Percentiles rank a stretch among this genome's conserved stretches.
Conservation (phyloP, 2,797 vertebrate genomes). For the Cynopterus sphinx region DNA sequence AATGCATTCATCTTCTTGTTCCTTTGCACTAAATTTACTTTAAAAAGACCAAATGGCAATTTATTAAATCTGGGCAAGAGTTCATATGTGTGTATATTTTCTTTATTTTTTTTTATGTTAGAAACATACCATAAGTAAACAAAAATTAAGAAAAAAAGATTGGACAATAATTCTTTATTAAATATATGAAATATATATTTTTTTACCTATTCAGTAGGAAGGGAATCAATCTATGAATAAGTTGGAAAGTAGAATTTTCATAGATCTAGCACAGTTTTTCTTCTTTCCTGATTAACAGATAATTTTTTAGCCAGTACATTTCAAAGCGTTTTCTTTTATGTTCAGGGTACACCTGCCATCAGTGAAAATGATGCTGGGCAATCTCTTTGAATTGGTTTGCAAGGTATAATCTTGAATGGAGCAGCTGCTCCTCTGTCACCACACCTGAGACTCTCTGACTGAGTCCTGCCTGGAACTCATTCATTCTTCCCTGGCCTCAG, state of each 20-base stretch:
- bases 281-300: constrained; percentile 44
- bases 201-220: not conserved
- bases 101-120: constrained; percentile 34
- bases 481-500: constrained; percentile 46
- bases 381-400: constrained; percentile 64
- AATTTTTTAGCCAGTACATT: constrained; percentile 25
- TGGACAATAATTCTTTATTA: not conserved
- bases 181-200: not conserved
- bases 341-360: constrained; percentile 55
- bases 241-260: not conserved
- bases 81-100: not conserved
- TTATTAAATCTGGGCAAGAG: not conserved
- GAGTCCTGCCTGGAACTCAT: constrained; percentile 59
- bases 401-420: constrained; percentile 66
- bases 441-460: constrained; percentile 67
- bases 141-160: not conserved
- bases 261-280: not conserved
- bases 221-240: not conserved
- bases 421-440: constrained; percentile 51
- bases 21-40: constrained; percentile 5
- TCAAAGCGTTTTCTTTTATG: constrained; percentile 50
- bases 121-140: not conserved
- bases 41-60: not conserved
- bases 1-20: not conserved
- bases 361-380: constrained; percentile 44